Base-by-base conservation (phyloP, 2,888 invertebrate genomes). In the Drosophila acutilabella region DNA sequence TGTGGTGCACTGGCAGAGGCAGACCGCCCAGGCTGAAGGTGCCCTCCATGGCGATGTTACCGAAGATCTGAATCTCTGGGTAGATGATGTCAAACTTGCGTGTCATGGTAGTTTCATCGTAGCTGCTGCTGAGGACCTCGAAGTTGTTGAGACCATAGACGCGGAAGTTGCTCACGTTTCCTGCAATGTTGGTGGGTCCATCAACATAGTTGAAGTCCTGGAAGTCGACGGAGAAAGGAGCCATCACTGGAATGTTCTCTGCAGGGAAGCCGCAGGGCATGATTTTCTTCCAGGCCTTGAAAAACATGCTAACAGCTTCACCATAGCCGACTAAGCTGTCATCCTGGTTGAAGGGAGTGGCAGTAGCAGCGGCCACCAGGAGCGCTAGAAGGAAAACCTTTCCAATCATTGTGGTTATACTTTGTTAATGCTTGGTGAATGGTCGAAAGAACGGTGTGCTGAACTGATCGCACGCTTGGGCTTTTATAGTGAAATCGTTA, bases 181-280 rank as follows among this genome's bases (percentile, higher is more conserved):
- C 90, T 0, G 38, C 45, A 4, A 86, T 4, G 4, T 67, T 65
- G 26, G 65, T 78, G 4, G 73, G 51, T 1, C 71, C 69, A 20
- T 57, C 65, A 16, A 26, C 30, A 18, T 33, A 20, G 48, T 69
- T 36, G 23, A 72, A 72, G 8, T 59, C 18, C 11, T 65, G 57
- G 52, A 70, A 78, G 5, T 74, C 64, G 14, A 13, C n/a, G 7
- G 33, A 68, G 20, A 75, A 40, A 0, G 90, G 90, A 4, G 85
- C 89, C 64, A 90, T 18, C 1, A 62, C 66, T 0, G 90, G 90
- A 4, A 91, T 66, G 1, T 71, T 59, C 6, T 80, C 41, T 0
- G 65, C 26, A 0, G 81, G 38, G 64, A 73, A 89, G 23, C 91
- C 90, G 44, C 90, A 91, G 2, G 89, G 89, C 69, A 88, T 80